These are phyloP conservation scores for Drosophila nikananu DNA, from an alignment of 1,140 invertebrate genomes.

Conservation along the genomic window DNA sequence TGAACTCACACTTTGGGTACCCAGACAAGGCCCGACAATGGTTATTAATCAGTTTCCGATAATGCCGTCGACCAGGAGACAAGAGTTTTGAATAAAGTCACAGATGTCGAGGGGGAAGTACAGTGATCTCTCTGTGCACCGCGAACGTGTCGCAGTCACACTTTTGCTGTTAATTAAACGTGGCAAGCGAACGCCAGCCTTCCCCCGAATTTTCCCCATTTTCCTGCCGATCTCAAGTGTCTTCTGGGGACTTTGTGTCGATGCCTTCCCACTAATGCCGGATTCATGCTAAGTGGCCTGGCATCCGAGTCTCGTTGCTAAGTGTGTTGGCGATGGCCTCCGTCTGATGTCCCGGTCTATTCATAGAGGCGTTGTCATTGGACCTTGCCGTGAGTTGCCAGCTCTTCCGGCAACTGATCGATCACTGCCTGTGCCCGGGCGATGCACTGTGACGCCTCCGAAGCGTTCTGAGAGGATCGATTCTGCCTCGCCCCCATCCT, in stretches of 20 bases:
- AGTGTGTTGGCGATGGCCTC: constrained; percentile 32
- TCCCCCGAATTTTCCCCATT: constrained; percentile 12
- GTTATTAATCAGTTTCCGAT: constrained; percentile 83
- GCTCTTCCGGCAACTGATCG: constrained; percentile 79
- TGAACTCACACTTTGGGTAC: constrained; percentile 30
- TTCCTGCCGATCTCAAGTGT: constrained; percentile 38
- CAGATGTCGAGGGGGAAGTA: constrained; percentile 25
- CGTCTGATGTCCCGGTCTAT: constrained; percentile 41
- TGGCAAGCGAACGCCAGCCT: constrained; percentile 48
- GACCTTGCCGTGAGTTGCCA: constrained; percentile 66
- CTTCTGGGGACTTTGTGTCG: constrained; percentile 31
- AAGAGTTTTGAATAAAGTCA: constrained; percentile 74
- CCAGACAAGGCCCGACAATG: constrained; percentile 55
- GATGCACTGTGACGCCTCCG: constrained; percentile 68
- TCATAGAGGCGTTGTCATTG: constrained; percentile 74
- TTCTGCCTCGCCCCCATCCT: neutral
- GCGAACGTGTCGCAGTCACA: constrained; percentile 74
- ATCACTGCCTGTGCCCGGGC: constrained; percentile 42
- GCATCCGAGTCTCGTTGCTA: constrained; percentile 32
- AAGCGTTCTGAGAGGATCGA: constrained; percentile 49
- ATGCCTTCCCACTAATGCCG: constrained; percentile 58
- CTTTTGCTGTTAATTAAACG: constrained; percentile 80
- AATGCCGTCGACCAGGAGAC: constrained; percentile 68
- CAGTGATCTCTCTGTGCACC: constrained; percentile 13
- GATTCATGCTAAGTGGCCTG: constrained; percentile 70